Conservation (phyloP, 2,797 vertebrate genomes). For the Onychomys leucogaster region DNA sequence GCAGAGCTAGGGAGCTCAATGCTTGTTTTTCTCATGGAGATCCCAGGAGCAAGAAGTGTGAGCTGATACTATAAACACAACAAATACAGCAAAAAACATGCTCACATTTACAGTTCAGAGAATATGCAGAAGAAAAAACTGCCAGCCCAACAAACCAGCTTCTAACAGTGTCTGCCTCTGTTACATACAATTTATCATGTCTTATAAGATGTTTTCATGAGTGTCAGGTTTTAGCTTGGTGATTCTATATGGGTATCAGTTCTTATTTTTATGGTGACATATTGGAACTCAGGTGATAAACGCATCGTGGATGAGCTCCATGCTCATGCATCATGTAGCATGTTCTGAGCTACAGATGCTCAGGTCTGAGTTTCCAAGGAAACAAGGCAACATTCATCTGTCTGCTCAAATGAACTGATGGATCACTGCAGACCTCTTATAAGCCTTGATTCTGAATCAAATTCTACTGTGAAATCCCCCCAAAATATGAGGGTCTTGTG, state of each 20-base stretch:
- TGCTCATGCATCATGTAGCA: slow-evolving; percentile 77
- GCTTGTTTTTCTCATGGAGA: neutral
- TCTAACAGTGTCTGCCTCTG: neutral
- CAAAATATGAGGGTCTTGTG: slow-evolving; percentile 56
- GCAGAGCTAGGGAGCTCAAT: neutral
- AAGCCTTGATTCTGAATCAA: slow-evolving; percentile 76
- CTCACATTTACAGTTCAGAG: neutral
- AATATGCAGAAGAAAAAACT: neutral
- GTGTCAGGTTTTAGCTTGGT: neutral
- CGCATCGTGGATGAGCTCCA: slow-evolving; percentile 70
- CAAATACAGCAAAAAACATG: neutral
- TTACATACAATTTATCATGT: neutral
- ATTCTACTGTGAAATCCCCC: slow-evolving; percentile 62
- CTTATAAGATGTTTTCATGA: neutral
- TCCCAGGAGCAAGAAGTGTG: neutral
- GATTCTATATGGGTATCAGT: neutral
- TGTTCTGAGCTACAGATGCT: slow-evolving; percentile 79
- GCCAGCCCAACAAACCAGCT: neutral
- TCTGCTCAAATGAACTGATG: slow-evolving; percentile 80
- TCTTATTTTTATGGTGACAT: slow-evolving; percentile 80
- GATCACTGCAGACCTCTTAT: slow-evolving; percentile 65
- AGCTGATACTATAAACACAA: neutral
- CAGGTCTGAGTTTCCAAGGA: slow-evolving; percentile 86
- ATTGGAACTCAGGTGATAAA: slow-evolving; percentile 78
- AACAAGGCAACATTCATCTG: slow-evolving; percentile 83